Percentiles rank a stretch among this genome's conserved stretches.
Conservation (phyloP, 1,140 invertebrate genomes). For the Lepidotrigona ventralis region DNA sequence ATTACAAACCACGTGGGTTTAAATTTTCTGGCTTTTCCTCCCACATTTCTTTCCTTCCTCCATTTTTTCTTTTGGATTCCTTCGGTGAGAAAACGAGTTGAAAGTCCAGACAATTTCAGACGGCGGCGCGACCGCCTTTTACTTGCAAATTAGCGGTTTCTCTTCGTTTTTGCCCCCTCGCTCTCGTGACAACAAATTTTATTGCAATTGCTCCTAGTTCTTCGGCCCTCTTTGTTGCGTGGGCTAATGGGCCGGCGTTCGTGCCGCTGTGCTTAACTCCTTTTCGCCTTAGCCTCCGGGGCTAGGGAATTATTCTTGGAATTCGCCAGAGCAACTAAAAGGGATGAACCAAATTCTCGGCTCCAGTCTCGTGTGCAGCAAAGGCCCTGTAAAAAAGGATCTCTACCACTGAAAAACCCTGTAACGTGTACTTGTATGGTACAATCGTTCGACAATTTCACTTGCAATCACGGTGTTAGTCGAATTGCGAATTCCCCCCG, state of each 20-base stretch:
- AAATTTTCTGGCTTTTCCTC: too few relatives aligned
- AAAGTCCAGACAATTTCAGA: slow-evolving; percentile 44
- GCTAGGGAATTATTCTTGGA: slow-evolving; percentile 3
- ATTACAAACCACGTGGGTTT: too few relatives aligned
- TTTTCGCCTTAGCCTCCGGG: not conserved
- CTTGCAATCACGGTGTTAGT: too few relatives aligned
- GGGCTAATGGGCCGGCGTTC: not conserved
- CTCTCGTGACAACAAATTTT: slow-evolving; percentile 24
- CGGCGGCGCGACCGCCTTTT: not conserved
- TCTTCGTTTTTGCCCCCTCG: not conserved
- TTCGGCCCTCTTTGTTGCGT: slow-evolving; percentile 7
- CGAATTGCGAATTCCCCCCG: too few relatives aligned
- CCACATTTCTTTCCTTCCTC: too few relatives aligned
- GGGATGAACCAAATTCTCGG: not conserved
- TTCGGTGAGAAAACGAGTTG: not conserved
- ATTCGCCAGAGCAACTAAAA: not conserved
- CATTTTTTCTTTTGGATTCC: not conserved
- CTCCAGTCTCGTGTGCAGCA: not conserved
- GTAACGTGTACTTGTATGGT: too few relatives aligned
- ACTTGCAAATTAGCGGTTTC: slow-evolving; percentile 33
- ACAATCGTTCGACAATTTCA: too few relatives aligned
- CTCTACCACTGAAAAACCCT: not conserved
- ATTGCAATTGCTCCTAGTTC: not conserved
- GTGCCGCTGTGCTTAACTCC: not conserved
- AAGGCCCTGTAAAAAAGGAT: not conserved